Evolutionary conservation across 2,888 invertebrate genomes (phyloP).

Genomic region (Heliconius charithonia): DNA sequence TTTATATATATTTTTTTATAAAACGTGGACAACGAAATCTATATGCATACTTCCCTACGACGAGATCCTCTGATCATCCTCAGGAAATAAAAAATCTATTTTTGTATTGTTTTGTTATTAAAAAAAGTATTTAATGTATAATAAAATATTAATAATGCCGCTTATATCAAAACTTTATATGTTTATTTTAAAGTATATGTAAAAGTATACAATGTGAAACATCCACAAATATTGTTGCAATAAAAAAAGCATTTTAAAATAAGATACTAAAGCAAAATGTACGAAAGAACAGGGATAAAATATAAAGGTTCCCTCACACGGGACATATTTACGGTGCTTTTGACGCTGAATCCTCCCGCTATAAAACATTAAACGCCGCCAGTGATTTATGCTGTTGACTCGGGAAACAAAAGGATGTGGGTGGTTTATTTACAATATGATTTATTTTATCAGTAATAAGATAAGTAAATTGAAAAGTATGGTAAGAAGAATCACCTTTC

Average conservation of each 20-base stretch:
- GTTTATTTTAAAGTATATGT: background rate
- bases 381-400: conserved; percentile 28
- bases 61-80: too few relatives aligned
- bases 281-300: conserved; percentile 23
- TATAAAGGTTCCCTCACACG: conserved; percentile 19
- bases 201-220: background rate
- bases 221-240: background rate
- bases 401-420: conserved; percentile 10
- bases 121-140: too few relatives aligned
- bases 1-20: too few relatives aligned
- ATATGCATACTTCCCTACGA: too few relatives aligned
- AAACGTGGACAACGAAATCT: too few relatives aligned
- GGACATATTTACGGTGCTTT: conserved; percentile 32
- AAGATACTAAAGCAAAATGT: background rate
- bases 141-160: background rate
- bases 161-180: too few relatives aligned
- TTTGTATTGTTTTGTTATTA: too few relatives aligned
- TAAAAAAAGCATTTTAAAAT: conserved; percentile 8
- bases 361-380: conserved; percentile 28
- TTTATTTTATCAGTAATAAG: conserved; percentile 3
- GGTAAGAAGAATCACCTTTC: background rate
- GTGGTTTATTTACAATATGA: background rate
- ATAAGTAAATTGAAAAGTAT: background rate
- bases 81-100: too few relatives aligned
- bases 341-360: conserved; percentile 28